Conservation (phyloP, 2,888 invertebrate genomes). For the Drosophila neutralis region DNA sequence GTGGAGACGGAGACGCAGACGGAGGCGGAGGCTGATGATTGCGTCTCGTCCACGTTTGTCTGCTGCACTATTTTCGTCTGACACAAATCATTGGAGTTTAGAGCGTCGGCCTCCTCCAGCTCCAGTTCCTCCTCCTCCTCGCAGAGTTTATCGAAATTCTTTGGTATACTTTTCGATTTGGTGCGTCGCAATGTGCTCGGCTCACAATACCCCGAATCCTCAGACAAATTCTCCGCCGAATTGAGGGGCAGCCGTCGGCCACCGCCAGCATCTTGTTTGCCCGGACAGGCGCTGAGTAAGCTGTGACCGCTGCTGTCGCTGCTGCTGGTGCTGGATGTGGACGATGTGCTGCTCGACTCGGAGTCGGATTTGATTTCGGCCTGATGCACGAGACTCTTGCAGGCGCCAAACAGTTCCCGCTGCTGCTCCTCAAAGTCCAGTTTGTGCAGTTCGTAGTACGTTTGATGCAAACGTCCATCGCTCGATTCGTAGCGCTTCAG, state of each 20-base stretch:
- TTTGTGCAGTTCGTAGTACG: constrained; percentile 84
- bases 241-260: constrained; percentile 85
- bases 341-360: constrained; percentile 63
- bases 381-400: constrained; percentile 45
- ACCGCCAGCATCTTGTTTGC: constrained; percentile 57
- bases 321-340: constrained; percentile 45
- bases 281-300: constrained; percentile 64
- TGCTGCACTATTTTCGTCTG: constrained; percentile 78
- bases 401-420: constrained; percentile 48
- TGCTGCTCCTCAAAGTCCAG: constrained; percentile 80
- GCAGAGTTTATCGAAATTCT: constrained; percentile 84
- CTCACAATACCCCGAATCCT: constrained; percentile 92
- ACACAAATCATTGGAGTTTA: constrained; percentile 77
- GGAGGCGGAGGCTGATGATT: constrained; percentile 13
- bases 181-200: constrained; percentile 75
- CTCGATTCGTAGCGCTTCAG: constrained; percentile 83
- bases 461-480: constrained; percentile 83
- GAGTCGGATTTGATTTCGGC: constrained; percentile 77
- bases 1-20: background rate
- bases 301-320: constrained; percentile 71
- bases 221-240: constrained; percentile 91
- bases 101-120: constrained; percentile 38
- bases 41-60: constrained; percentile 27
- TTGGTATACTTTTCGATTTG: constrained; percentile 85
- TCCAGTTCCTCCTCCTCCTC: constrained; percentile 82